Percentiles rank a stretch among this genome's conserved stretches.
Evolutionary conservation across 2,888 invertebrate genomes (phyloP).

Genomic region (Rhopalosiphum nymphaeae): DNA sequence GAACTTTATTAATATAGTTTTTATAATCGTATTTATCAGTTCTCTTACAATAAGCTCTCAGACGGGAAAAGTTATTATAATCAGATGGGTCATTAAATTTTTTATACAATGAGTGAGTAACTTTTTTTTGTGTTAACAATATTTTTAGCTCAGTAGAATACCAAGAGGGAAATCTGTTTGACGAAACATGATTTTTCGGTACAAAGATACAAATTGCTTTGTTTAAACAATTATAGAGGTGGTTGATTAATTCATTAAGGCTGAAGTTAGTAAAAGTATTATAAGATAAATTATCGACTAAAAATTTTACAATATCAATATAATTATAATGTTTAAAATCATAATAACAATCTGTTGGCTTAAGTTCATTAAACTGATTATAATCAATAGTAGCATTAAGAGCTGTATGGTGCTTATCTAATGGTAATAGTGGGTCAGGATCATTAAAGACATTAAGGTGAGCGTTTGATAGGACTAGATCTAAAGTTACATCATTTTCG

Average conservation of each 20-base stretch:
- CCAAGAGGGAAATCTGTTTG: not conserved
- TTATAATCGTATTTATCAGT: not conserved
- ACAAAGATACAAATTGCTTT: slow-evolving; percentile 20
- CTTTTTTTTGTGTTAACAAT: not conserved
- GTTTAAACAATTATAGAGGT: slow-evolving; percentile 7
- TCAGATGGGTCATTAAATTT: not conserved
- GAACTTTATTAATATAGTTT: not conserved
- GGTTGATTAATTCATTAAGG: not conserved
- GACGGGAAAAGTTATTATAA: not conserved
- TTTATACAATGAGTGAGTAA: not conserved
- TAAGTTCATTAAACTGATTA: not conserved
- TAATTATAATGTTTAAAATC: slow-evolving; percentile 24
- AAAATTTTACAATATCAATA: slow-evolving; percentile 18
- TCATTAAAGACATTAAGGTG: not conserved
- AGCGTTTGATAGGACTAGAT: not conserved
- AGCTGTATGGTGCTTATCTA: not conserved
- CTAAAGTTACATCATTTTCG: not conserved
- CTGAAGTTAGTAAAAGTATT: not conserved
- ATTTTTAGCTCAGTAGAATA: slow-evolving; percentile 3
- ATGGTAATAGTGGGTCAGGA: not conserved
- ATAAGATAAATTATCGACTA: slow-evolving; percentile 24
- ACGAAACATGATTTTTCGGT: not conserved
- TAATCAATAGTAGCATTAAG: slow-evolving; percentile 16
- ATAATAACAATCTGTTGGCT: not conserved
- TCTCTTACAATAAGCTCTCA: not conserved